phyloP scores from a whole-genome alignment of 1,140 invertebrate genomes.

The Drosophila funebris region DNA sequence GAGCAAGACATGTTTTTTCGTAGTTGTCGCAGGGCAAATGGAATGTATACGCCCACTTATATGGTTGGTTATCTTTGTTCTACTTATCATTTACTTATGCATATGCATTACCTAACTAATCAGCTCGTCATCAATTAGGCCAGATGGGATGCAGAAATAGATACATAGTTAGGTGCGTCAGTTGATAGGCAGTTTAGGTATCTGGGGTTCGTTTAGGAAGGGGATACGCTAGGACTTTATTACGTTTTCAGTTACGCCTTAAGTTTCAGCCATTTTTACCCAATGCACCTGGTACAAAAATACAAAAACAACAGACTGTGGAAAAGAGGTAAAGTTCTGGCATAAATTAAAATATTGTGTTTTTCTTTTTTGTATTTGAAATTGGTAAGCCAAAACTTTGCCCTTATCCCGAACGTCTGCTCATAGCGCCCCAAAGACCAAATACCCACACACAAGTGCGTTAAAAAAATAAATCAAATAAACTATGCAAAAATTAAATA shows the following conservation, averaged over 20 bases:
- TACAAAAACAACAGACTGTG: slow-evolving; percentile 16
- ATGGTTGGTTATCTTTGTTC: slow-evolving; percentile 45
- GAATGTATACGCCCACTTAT: slow-evolving; percentile 12
- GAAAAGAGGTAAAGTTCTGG: slow-evolving; percentile 48
- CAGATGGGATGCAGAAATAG: not conserved
- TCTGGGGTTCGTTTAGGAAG: not conserved
- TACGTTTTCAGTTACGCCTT: slow-evolving; percentile 54
- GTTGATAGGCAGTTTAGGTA: slow-evolving; percentile 23
- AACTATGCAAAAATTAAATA: slow-evolving; percentile 24
- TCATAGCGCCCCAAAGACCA: slow-evolving; percentile 30
- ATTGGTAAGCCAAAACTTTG: slow-evolving; percentile 42
- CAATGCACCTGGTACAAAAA: slow-evolving; percentile 55
- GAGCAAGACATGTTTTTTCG: slow-evolving; percentile 38
- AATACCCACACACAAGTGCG: slow-evolving; percentile 68
- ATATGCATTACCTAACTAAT: slow-evolving; percentile 51
- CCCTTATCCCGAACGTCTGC: slow-evolving; percentile 18
- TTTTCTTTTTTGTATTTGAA: not conserved
- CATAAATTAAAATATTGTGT: slow-evolving; percentile 24
- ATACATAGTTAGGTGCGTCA: slow-evolving; percentile 20
- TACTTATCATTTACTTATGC: slow-evolving; percentile 38
- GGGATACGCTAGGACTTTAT: slow-evolving; percentile 19
- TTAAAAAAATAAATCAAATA: slow-evolving; percentile 64
- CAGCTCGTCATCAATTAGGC: slow-evolving; percentile 48
- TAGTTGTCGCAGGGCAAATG: slow-evolving; percentile 34
- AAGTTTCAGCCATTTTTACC: slow-evolving; percentile 62